Conservation (phyloP, 53 echinoderm and acorn worm species). For the Patiria pectinifera region DNA sequence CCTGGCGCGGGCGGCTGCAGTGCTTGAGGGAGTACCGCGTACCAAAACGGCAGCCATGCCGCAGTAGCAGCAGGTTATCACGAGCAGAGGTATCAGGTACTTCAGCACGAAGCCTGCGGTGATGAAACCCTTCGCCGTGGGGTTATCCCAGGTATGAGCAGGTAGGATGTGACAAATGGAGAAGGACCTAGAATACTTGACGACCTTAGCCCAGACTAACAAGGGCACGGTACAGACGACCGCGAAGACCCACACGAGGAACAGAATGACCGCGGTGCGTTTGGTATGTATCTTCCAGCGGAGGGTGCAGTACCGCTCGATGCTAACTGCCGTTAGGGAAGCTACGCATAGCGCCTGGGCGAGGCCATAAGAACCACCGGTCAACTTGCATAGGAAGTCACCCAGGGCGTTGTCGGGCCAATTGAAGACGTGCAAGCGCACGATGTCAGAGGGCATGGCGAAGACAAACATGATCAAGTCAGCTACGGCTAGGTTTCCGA, state of each 20-base stretch:
- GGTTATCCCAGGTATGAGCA: neutral
- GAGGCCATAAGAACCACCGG: neutral
- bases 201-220: neutral
- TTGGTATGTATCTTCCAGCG: conserved; percentile 8
- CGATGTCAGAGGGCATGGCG: conserved; percentile 17
- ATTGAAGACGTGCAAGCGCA: neutral
- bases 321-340: conserved; percentile 29
- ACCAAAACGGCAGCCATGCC: conserved; percentile 18
- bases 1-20: conserved; percentile 10
- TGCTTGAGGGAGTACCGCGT: neutral
- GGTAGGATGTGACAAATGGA: conserved; percentile 18
- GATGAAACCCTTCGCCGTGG: neutral
- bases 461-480: conserved; percentile 35
- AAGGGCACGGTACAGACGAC: neutral
- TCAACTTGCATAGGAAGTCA: conserved; percentile 3
- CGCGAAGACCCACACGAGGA: neutral
- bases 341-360: conserved; percentile 16
- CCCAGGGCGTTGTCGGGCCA: conserved; percentile 12
- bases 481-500: conserved; percentile 38
- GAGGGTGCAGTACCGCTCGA: conserved; percentile 37
- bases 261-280: conserved; percentile 15
- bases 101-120: neutral
- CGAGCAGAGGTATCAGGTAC: conserved; percentile 26
- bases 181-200: neutral
- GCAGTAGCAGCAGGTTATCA: conserved; percentile 22